Conservation (phyloP, 2,113 vertebrate genomes). For the Elanus axillaris region DNA sequence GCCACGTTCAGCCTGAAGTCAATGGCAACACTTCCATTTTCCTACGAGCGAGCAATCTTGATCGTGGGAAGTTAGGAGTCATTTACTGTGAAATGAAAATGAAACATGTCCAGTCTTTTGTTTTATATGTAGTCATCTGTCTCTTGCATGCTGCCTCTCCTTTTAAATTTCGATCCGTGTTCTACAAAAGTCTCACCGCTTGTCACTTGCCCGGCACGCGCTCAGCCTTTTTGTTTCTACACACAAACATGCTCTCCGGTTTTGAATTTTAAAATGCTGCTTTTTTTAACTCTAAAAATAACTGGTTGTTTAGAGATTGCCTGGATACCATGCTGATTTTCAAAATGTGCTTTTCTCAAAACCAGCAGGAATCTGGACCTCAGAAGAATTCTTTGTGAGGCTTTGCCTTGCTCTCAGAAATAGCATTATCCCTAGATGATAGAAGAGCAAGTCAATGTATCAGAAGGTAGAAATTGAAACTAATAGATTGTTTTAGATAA, state of each 20-base stretch:
- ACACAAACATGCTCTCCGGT: accelerated
- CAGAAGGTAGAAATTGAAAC: background rate
- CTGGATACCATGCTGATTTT: constrained; percentile 28
- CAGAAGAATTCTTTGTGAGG: background rate
- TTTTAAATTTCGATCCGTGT: background rate
- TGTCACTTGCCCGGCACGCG: accelerated
- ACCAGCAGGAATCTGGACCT: constrained; percentile 30
- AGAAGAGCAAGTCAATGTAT: background rate
- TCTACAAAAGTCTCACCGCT: background rate
- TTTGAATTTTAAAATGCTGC: background rate
- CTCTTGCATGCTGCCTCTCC: background rate
- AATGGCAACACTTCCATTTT: background rate
- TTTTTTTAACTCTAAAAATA: background rate
- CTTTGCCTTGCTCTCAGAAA: background rate
- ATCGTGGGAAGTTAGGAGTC: background rate
- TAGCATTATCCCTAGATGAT: constrained; percentile 3
- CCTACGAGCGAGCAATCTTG: background rate
- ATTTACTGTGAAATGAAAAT: constrained; percentile 9
- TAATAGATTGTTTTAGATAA: background rate
- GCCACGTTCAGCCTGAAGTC: background rate
- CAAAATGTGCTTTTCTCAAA: constrained; percentile 50
- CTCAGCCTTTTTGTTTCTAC: background rate
- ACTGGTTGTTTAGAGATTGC: constrained; percentile 37
- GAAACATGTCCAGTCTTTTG: background rate
- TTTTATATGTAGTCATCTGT: background rate